Base-by-base conservation (phyloP, 30 jellyfish, hydroid and myxozoan species). In the Hydractinia echinata region DNA sequence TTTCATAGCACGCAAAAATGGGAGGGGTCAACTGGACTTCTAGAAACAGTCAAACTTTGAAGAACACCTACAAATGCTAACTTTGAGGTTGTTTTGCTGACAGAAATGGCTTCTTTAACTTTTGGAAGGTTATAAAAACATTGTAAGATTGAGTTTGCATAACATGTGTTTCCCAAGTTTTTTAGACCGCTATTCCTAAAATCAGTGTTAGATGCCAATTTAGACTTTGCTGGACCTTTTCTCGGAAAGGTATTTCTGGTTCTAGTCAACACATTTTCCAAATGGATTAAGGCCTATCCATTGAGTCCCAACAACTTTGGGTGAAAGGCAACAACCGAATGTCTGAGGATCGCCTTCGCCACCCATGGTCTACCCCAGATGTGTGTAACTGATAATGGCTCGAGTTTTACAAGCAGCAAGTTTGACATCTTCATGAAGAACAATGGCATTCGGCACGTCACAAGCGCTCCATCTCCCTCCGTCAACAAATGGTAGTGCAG, bases 181-280 rank as follows among this genome's bases (percentile, higher is more conserved):
- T n/a, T n/a, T n/a, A n/a, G n/a, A n/a, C n/a, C n/a, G n/a, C n/a
- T n/a, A n/a, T n/a, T n/a, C n/a, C n/a, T n/a, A n/a, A n/a, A n/a
- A n/a, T n/a, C n/a, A n/a, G n/a, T n/a, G n/a, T n/a, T n/a, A n/a
- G n/a, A n/a, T n/a, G n/a, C n/a, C n/a, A n/a, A 81, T 73, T 39
- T 81, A 19, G 88, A 81, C 76, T 51, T 11, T 49, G 83, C 76
- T 2, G 86, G 86, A 48, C 82, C 85, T 60, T 73, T 82, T 51
- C 18, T n/a, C 83, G 89, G 89, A 49, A 50, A 82, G 76, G 16
- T 10, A 82, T 3, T 72, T 60, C 39, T 73, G 30, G 55, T 82
- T 8, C 50, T 73, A 76, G 85, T 82, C 11, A 86, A 82, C 84
- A 10, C 89, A 10, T 76, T 49, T 53, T 82, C 89, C 15, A 82